Conservation (phyloP, 2,888 invertebrate species). For the Zelleria hepariella region DNA sequence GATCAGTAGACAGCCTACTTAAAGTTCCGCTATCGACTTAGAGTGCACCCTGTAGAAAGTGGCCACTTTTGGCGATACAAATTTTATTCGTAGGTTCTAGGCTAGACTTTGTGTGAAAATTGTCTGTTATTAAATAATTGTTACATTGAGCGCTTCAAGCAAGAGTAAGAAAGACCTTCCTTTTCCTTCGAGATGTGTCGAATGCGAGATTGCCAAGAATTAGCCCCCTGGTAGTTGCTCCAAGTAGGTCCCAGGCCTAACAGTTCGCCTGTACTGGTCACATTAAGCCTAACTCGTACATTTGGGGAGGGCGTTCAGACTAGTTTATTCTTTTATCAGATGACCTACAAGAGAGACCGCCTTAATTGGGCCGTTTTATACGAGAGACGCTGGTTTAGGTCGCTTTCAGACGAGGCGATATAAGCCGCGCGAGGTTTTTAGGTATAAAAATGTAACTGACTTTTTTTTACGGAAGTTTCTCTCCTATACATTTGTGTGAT, state of each 20-base stretch:
- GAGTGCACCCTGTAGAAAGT: too few relatives aligned
- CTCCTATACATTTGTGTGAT: too few relatives aligned
- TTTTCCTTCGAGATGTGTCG: too few relatives aligned
- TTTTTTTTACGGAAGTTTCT: not conserved
- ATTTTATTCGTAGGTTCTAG: too few relatives aligned
- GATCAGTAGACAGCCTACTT: too few relatives aligned
- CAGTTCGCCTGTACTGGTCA: constrained; percentile 38
- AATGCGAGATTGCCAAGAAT: too few relatives aligned
- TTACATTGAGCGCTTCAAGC: too few relatives aligned
- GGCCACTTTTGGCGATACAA: too few relatives aligned
- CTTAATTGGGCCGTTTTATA: constrained; percentile 1
- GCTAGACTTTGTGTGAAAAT: too few relatives aligned
- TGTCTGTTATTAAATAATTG: too few relatives aligned
- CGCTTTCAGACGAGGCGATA: not conserved
- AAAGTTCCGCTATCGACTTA: too few relatives aligned
- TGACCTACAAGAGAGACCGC: constrained; percentile 38
- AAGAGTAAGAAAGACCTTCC: too few relatives aligned
- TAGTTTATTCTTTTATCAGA: constrained; percentile 36
- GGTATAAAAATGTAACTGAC: not conserved
- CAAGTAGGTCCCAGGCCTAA: constrained; percentile 3
- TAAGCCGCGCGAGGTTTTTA: not conserved
- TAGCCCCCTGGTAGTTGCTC: not conserved
- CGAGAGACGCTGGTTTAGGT: not conserved
- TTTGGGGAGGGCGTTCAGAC: constrained; percentile 3
- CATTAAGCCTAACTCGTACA: constrained; percentile 29